Evolutionary conservation across 2,888 invertebrate species (phyloP).

Genomic region (Drosophila fulvimacula): DNA sequence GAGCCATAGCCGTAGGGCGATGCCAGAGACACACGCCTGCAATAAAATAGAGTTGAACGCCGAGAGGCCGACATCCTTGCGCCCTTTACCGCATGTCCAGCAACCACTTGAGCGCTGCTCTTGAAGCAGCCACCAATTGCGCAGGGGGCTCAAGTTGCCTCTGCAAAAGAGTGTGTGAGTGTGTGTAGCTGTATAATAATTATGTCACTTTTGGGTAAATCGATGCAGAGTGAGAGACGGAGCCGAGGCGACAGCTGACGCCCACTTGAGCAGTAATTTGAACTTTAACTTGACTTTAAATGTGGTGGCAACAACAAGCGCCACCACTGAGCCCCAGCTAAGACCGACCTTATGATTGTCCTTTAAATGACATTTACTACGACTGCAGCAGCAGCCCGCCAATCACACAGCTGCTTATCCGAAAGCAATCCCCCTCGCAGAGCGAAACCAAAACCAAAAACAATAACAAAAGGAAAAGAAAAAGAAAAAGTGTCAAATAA

Average conservation of each 20-base stretch:
- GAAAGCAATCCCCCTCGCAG: slow-evolving; percentile 12
- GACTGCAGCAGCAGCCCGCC: slow-evolving; percentile 45
- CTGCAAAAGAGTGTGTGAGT: slow-evolving; percentile 7
- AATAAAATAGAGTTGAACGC: slow-evolving; percentile 57
- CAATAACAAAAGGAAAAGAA: slow-evolving; percentile 39
- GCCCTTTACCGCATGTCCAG: slow-evolving; percentile 61
- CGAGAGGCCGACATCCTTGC: slow-evolving; percentile 16
- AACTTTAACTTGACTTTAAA: slow-evolving; percentile 78
- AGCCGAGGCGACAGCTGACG: slow-evolving; percentile 44
- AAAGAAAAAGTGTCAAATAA: slow-evolving; percentile 75
- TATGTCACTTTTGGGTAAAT: slow-evolving; percentile 72
- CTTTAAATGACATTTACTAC: slow-evolving; percentile 77
- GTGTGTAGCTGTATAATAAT: slow-evolving; percentile 64
- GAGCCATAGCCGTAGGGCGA: slow-evolving; percentile 21
- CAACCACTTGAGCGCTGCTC: slow-evolving; percentile 55
- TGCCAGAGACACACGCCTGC: slow-evolving; percentile 52
- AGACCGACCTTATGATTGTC: slow-evolving; percentile 66
- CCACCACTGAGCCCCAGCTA: background rate
- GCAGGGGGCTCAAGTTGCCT: slow-evolving; percentile 37
- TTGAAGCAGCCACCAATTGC: slow-evolving; percentile 40
- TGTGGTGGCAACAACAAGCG: slow-evolving; percentile 32
- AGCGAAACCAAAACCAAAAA: slow-evolving; percentile 5
- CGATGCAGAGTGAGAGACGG: slow-evolving; percentile 41
- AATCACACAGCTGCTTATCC: slow-evolving; percentile 25
- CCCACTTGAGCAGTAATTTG: slow-evolving; percentile 68